Conservation (phyloP, 2,113 vertebrate genomes). For the Phaethon lepturus region DNA sequence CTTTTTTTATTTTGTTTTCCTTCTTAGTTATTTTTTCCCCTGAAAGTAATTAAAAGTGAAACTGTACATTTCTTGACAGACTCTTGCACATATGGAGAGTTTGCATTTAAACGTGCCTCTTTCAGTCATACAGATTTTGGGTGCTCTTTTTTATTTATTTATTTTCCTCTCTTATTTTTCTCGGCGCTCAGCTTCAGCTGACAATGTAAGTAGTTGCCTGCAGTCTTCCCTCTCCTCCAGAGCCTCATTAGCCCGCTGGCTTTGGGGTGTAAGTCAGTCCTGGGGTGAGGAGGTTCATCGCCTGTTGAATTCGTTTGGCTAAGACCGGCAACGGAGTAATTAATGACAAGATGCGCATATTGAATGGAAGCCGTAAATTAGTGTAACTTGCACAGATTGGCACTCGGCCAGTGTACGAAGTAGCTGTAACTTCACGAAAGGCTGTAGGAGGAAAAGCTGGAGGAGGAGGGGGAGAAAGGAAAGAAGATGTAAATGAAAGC, state of each 20-base stretch:
- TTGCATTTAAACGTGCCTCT: conserved; percentile 74
- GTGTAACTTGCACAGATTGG: conserved; percentile 1
- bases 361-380: background rate
- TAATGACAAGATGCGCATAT: background rate
- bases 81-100: conserved; percentile 73
- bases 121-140: conserved; percentile 72
- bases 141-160: conserved; percentile 62
- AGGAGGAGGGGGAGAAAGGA: conserved; percentile 40
- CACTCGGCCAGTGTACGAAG: background rate
- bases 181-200: background rate
- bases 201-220: background rate
- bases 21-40: conserved; percentile 54
- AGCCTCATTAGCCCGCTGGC: background rate
- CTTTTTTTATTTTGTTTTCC: conserved; percentile 46
- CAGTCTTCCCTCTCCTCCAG: background rate
- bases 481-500: background rate
- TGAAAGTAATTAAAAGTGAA: conserved; percentile 71
- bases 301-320: background rate
- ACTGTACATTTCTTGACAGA: conserved; percentile 71
- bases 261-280: background rate
- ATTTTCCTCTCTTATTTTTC: background rate
- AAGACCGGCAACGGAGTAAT: background rate
- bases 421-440: conserved; percentile 6
- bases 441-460: conserved; percentile 55
- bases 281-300: background rate